phyloP scores from a whole-genome alignment of 2,113 vertebrate species.

The Balaeniceps rex region DNA sequence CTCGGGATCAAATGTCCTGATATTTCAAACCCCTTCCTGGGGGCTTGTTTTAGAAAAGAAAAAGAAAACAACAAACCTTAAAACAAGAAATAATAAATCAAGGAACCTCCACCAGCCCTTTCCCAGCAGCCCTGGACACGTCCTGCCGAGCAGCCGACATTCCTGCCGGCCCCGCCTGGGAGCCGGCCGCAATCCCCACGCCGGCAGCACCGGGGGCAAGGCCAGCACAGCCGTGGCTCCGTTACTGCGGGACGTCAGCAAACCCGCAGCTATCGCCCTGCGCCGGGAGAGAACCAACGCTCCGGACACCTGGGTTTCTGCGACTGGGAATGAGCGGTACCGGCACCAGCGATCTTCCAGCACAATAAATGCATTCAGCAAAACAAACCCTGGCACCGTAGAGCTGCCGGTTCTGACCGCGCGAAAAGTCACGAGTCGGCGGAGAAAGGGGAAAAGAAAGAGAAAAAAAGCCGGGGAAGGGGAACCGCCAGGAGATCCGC shows the following conservation, averaged over 20 bases:
- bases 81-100: slow-evolving; percentile 13
- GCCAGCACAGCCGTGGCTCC: no score
- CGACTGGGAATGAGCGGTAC: not conserved
- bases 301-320: not conserved
- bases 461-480: not conserved
- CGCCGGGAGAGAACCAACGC: not conserved
- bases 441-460: not conserved
- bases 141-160: not conserved
- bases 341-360: not conserved
- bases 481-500: not conserved
- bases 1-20: not conserved
- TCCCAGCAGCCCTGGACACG: not conserved
- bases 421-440: not conserved
- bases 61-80: not conserved
- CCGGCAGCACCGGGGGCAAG: not conserved
- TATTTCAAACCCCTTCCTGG: slow-evolving; percentile 1
- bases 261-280: not conserved
- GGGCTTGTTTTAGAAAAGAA: not conserved
- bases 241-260: rapidly evolving
- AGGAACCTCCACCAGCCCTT: not conserved
- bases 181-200: not conserved
- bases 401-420: not conserved
- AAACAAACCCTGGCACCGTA: not conserved
- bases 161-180: not conserved
- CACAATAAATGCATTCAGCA: not conserved